These are phyloP conservation scores for Phyto melanocephala DNA, from an alignment of 2,888 invertebrate genomes.

Conservation along the genomic window DNA sequence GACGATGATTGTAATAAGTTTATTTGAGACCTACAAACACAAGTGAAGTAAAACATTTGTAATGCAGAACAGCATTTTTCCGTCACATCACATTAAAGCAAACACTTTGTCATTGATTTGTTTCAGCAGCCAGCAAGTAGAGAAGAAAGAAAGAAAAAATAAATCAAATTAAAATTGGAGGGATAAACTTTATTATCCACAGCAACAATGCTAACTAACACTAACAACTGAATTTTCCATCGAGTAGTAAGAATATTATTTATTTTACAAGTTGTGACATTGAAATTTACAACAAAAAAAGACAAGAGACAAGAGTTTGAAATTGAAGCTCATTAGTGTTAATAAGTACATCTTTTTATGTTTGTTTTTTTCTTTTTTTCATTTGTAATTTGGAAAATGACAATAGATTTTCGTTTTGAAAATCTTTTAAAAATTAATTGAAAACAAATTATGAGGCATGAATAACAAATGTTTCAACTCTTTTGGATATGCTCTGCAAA, in stretches of 20 bases:
- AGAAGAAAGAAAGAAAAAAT: slow-evolving; percentile 11
- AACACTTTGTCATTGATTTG: slow-evolving; percentile 75
- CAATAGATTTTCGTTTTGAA: slow-evolving; percentile 13
- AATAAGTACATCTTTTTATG: slow-evolving; percentile 41
- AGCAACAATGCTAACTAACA: slow-evolving; percentile 13
- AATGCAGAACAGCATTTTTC: slow-evolving; percentile 66
- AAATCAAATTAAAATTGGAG: slow-evolving; percentile 22
- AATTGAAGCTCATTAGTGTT: slow-evolving; percentile 67
- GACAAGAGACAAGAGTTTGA: slow-evolving; percentile 39
- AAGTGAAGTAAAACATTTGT: slow-evolving; percentile 56
- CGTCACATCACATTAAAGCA: slow-evolving; percentile 75
- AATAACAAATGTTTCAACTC: background rate
- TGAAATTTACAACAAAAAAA: slow-evolving; percentile 55
- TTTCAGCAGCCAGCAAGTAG: slow-evolving; percentile 49
- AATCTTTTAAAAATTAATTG: slow-evolving; percentile 29
- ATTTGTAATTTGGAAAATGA: slow-evolving; percentile 12
- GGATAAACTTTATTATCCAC: slow-evolving; percentile 49
- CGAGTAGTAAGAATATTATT: slow-evolving; percentile 45
- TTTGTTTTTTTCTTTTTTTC: background rate
- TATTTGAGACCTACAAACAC: slow-evolving; percentile 25
- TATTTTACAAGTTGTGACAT: slow-evolving; percentile 63
- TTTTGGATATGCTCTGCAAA: background rate
- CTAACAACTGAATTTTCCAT: slow-evolving; percentile 43
- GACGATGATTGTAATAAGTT: slow-evolving; percentile 60
- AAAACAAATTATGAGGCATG: slow-evolving; percentile 50